These are phyloP conservation scores for Eolophus roseicapilla DNA, from an alignment of 2,113 vertebrate genomes.

Conservation along the genomic window DNA sequence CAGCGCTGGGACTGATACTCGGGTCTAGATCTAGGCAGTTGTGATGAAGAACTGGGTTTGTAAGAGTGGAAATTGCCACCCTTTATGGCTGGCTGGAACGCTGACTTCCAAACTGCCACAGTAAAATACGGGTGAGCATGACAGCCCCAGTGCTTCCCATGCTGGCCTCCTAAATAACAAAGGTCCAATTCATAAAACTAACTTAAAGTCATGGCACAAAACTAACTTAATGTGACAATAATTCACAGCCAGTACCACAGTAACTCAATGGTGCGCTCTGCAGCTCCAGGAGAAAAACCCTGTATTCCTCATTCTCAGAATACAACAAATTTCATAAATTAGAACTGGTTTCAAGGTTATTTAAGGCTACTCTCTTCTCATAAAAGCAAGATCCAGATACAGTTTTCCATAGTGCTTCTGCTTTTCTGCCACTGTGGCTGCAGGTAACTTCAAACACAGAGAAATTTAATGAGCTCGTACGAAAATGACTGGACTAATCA, in stretches of 20 bases:
- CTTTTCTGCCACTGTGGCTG: neutral
- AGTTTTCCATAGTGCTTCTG: neutral
- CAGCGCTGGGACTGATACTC: neutral
- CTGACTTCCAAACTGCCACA: neutral
- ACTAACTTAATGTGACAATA: neutral
- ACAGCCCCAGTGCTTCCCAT: neutral
- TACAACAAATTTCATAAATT: neutral
- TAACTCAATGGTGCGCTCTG: neutral
- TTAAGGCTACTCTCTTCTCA: neutral
- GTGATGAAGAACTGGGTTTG: neutral
- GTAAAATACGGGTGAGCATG: neutral
- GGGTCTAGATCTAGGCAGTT: neutral
- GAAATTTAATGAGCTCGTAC: neutral
- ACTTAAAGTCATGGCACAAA: neutral
- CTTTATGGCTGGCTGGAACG: neutral
- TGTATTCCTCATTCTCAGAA: neutral
- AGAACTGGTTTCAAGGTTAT: neutral
- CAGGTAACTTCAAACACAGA: neutral
- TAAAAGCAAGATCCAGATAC: neutral
- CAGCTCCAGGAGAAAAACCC: neutral
- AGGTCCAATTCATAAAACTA: conserved; percentile 11
- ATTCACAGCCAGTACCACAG: neutral
- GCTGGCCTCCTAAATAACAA: neutral
- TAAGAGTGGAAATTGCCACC: fast-evolving
- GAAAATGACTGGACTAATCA: neutral